phyloP scores from a whole-genome alignment of 2,113 vertebrate genomes.

The Blennius ocellaris region DNA sequence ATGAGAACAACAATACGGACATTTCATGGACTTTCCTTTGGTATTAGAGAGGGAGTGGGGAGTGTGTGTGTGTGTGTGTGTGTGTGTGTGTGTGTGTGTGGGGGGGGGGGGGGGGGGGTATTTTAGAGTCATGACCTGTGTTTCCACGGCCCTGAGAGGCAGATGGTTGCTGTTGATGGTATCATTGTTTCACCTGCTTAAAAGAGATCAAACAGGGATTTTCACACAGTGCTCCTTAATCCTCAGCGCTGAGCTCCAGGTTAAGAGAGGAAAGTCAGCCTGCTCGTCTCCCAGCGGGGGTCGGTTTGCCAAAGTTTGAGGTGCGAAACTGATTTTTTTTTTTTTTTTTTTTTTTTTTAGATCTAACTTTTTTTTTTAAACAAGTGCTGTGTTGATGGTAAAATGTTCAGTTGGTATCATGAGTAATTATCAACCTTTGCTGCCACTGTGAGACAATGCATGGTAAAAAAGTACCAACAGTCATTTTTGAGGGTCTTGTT shows the following conservation, averaged over 20 bases:
- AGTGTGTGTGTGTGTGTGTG: no score
- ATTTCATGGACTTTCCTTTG: background rate
- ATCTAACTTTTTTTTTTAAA: background rate
- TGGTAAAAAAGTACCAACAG: background rate
- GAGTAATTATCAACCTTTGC: background rate
- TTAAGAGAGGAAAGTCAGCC: constrained; percentile 19
- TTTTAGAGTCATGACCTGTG: background rate
- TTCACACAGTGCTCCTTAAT: constrained; percentile 42
- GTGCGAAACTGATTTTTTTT: no score
- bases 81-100: no score
- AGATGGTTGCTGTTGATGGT: constrained; percentile 35
- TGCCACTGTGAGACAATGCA: background rate
- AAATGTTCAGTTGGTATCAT: background rate
- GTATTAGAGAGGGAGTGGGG: background rate
- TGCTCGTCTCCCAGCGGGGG: constrained; percentile 38
- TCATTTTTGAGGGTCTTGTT: no score
- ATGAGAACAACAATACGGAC: no score
- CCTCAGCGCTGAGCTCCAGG: constrained; percentile 22
- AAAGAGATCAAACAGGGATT: constrained; percentile 48
- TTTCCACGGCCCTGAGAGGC: constrained; percentile 4
- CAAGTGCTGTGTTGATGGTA: background rate
- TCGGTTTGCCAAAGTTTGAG: background rate
- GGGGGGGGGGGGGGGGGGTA: no score
- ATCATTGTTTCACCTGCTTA: constrained; percentile 51
- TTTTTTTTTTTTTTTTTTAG: background rate